Conservation (phyloP, 2,888 invertebrate species). For the Lumbricus terrestris region DNA sequence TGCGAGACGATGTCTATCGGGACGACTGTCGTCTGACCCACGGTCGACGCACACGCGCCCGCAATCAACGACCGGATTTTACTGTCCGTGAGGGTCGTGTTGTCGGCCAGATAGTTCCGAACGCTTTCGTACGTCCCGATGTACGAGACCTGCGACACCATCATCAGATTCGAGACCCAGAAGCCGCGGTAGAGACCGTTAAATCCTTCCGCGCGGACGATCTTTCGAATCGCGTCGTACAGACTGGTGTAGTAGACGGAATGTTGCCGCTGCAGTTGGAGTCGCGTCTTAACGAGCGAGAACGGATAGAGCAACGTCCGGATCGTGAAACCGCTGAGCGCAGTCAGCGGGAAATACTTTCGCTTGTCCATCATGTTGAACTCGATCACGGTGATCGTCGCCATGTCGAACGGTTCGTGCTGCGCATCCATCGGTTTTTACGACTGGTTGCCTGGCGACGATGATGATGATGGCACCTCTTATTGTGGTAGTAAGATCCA, state of each 20-base stretch:
- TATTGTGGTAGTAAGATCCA: too few species aligned
- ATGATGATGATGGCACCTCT: not conserved
- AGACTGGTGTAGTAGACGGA: conserved; percentile 78
- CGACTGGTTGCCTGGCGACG: not conserved
- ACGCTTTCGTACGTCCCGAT: conserved; percentile 91
- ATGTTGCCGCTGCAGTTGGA: conserved; percentile 62
- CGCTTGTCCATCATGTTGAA: conserved; percentile 97
- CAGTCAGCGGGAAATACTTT: conserved; percentile 88
- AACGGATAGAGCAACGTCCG: conserved; percentile 80
- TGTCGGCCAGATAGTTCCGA: conserved; percentile 73
- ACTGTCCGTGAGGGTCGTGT: conserved; percentile 61
- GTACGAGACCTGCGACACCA: conserved; percentile 64
- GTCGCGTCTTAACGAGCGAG: conserved; percentile 88
- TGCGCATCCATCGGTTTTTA: conserved; percentile 20
- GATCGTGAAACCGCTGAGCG: conserved; percentile 81
- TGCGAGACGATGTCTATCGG: conserved; percentile 96
- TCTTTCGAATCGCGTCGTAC: conserved; percentile 84
- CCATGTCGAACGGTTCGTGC: conserved; percentile 16
- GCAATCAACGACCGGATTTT: conserved; percentile 71
- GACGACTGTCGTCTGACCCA: conserved; percentile 88
- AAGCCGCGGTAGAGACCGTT: conserved; percentile 89
- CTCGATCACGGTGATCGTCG: conserved; percentile 72
- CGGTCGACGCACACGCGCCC: conserved; percentile 86
- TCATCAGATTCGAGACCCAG: conserved; percentile 86
- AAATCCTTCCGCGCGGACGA: conserved; percentile 78